Base-by-base conservation (phyloP, 2,113 vertebrate genomes). In the Apodemus speciosus region DNA sequence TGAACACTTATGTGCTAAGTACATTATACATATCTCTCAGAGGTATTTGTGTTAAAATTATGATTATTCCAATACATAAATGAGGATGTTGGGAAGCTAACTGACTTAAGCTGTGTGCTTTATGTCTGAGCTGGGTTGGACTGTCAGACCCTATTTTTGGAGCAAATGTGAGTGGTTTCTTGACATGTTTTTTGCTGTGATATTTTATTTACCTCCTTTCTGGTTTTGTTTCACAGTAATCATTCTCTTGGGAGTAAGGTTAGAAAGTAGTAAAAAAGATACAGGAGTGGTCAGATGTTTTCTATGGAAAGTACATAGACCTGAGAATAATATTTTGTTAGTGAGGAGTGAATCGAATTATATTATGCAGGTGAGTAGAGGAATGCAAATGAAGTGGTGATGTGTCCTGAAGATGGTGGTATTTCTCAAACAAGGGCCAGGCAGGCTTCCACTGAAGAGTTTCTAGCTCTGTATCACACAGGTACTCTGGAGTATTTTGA, bases 141-240 rank as follows among this genome's bases (percentile, higher is more conserved):
- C 40, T 60, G 9, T 76, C 60, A n/a, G 80, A 25, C 6, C n/a
- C 10, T 90, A 9, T 72, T 80, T 80, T 88, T 1, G 0, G 40
- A 95, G 20, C 3, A 62, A 90, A 58, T 46, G 18, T n/a, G 51
- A 91, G 56, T 80, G 2, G 8, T 80, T 90, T 58, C 49, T 81
- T 76, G 85, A 38, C 32, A 46, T 60, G 21, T n/a, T 20, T 81
- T 27, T 4, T 35, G 80, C 68, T 90, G 68, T 81, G 75, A 76
- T 85, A 64, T 88, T 49, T 71, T 94, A 38, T 77, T 88, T 90
- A 77, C 60, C 53, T 53, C 91, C 20, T 53, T 64, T 77, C 71
- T 64, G 27, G 23, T 62, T 87, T 93, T 64, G 40, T 51, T 11
- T 94, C 5, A 43, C 3, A 20, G 49, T 56, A 68, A 83, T 79